Evolutionary conservation across 2,113 vertebrate species (phyloP), one percentile per base, ranked within the genome.

Genomic region (Dasypus novemcinctus): DNA sequence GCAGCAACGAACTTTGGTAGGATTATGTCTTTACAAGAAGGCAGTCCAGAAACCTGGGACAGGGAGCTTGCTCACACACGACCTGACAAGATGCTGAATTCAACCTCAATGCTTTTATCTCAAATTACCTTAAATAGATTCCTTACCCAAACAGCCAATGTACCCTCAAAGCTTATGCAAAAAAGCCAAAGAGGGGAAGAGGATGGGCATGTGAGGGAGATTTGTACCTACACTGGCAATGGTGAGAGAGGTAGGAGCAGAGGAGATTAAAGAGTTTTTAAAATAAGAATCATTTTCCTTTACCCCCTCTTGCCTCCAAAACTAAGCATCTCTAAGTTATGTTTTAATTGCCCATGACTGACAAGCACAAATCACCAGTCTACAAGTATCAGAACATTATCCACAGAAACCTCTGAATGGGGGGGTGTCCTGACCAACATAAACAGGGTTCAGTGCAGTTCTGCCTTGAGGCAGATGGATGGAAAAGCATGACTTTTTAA

Each of bases 361-460:
- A 94, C 88, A 78, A 93, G 41, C 31, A 96, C n/a, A 74, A 93
- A 61, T 81, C 54, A 68, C 46, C 49, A 84, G 29, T 75, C 69
- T 72, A 43, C 11, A 33, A 76, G 54, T 71, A 75, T 64, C 85
- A 49, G 23, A 72, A 46, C 75, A 75, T 64, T 92, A 64, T 75
- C 41, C 61, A 92, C 5, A 74, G 57, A 82, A 66, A 94, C 6
- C 23, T 87, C 81, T 94, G 13, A 96, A 88, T 93, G 27, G 27
- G 18, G 66, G n/a, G 2, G 12, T 64, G 15, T 75, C 59, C 63
- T 89, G 69, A 86, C 46, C 57, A 93, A 78, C n/a, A 71, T 68
- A 54, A 41, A 82, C 17, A 72, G 36, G 25, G 17, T 52, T 93
- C 84, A 82, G 17, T 27, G 41, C 66, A 90, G 7, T 63, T 92